Evolutionary conservation across 2,113 vertebrate species (phyloP), one percentile per base, ranked within the genome.

Genomic region (Kryptolebias marmoratus): DNA sequence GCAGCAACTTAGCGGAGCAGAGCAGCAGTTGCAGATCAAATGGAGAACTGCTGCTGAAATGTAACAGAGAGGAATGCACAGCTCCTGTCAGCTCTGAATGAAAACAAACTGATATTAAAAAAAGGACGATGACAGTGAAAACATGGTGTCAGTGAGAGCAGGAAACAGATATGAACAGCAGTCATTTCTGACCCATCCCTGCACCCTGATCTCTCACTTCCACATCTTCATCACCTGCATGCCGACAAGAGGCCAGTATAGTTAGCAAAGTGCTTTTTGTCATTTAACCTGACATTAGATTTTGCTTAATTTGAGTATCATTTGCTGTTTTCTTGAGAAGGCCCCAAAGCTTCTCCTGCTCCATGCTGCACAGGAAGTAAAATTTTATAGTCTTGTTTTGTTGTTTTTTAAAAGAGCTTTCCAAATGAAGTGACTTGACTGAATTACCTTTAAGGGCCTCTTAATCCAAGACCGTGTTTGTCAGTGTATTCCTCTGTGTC

Each of bases 371-470:
- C 0, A 28, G 58, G 30, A 61, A 61, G 50, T 53, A 1, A 53
- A 47, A 16, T 22, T 44, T 44, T 62, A 49, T 36, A 2, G 22
- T 32, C 11, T 30, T 45, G 30, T 55, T 4, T 42, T n/a, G 31
- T 30, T 50, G 31, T 28, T 64, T 80, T 48, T 22, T 28, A 57
- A 76, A 70, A 62, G 54, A 55, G 65, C 58, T 47, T 66, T 58
- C 15, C 32, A 71, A 71, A 78, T 71, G 39, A 81, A 78, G 65
- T 64, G 68, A 66, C 54, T n/a, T 10, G 30, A 58, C 59, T 71
- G 66, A 79, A 89, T 90, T 71, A 84, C 52, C 57, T 74, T 65
- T 4, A n/a, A 88, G 71, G 79, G 79, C 71, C 80, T 72, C 56
- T 54, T 70, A 69, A 69, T 63, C 77, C 71, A 48, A 52, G 31